These are phyloP conservation scores for Drosophila pachea DNA, from an alignment of 1,140 invertebrate genomes.

Conservation along the genomic window DNA sequence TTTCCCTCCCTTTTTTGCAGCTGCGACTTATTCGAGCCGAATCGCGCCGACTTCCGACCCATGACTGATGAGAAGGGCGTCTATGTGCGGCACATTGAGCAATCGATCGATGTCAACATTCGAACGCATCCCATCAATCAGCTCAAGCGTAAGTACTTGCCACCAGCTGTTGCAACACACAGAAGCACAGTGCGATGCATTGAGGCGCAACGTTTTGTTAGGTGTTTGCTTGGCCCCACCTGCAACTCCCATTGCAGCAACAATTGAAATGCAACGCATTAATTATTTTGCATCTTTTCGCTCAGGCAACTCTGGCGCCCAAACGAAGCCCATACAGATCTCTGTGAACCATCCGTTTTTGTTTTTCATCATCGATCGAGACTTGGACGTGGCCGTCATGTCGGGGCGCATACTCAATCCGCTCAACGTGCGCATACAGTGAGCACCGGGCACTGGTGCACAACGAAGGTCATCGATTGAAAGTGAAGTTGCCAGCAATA, in stretches of 20 bases:
- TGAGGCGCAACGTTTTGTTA: conserved; percentile 53
- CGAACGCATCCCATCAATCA: conserved; percentile 82
- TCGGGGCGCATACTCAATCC: conserved; percentile 90
- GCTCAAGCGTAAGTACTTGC: conserved; percentile 80
- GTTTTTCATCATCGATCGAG: conserved; percentile 89
- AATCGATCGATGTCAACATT: conserved; percentile 88
- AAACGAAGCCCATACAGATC: conserved; percentile 83
- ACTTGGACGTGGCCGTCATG: conserved; percentile 87
- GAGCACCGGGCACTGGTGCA: conserved; percentile 35
- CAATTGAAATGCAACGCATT: conserved; percentile 44
- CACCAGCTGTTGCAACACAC: conserved; percentile 2
- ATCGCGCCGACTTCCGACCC: conserved; percentile 85
- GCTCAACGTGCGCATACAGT: conserved; percentile 86
- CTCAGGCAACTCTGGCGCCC: conserved; percentile 74
- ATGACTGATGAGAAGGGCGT: conserved; percentile 87
- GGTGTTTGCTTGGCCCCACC: conserved; percentile 52
- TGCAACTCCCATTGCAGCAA: conserved; percentile 31
- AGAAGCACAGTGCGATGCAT: conserved; percentile 58
- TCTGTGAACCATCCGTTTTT: conserved; percentile 88
- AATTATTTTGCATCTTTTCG: conserved; percentile 58
- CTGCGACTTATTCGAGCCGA: conserved; percentile 87
- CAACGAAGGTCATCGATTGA: conserved; percentile 61
- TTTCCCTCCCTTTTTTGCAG: conserved; percentile 79
- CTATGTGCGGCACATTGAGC: conserved; percentile 89
- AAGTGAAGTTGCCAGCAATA: conserved; percentile 52